Conservation (phyloP, 2,113 vertebrate genomes). For the Epinephelus cyanopodus region DNA sequence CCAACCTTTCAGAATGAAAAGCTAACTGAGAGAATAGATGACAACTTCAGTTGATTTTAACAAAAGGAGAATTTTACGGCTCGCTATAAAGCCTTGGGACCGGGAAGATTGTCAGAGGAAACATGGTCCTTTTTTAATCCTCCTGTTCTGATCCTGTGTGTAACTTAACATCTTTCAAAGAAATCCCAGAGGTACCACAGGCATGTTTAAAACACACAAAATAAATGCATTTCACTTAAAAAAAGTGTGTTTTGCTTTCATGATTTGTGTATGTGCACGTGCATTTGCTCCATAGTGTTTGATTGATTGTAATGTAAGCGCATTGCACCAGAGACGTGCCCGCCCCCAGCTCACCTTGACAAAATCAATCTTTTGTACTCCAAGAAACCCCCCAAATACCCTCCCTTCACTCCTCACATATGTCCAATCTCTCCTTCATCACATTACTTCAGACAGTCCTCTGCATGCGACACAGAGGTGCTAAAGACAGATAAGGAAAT, state of each 20-base stretch:
- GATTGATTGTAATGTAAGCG: conserved; percentile 45
- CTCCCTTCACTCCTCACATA: conserved; percentile 7
- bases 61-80: neutral
- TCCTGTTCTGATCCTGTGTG: neutral
- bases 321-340: conserved; percentile 17
- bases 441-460: conserved; percentile 11
- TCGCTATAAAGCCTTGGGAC: neutral
- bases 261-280: neutral
- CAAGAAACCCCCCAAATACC: neutral
- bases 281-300: neutral
- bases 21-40: neutral
- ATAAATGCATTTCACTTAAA: neutral
- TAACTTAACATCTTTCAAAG: neutral
- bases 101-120: neutral
- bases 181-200: neutral
- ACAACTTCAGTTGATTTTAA: neutral
- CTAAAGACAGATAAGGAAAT: conserved; percentile 17
- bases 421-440: conserved; percentile 23
- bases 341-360: conserved; percentile 33
- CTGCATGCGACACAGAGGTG: conserved; percentile 11
- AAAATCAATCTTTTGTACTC: conserved; percentile 39
- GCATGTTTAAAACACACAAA: neutral
- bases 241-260: neutral
- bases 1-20: neutral
- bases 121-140: neutral